Evolutionary conservation across 2,113 vertebrate genomes (phyloP).

Genomic region (Alethe diademata): DNA sequence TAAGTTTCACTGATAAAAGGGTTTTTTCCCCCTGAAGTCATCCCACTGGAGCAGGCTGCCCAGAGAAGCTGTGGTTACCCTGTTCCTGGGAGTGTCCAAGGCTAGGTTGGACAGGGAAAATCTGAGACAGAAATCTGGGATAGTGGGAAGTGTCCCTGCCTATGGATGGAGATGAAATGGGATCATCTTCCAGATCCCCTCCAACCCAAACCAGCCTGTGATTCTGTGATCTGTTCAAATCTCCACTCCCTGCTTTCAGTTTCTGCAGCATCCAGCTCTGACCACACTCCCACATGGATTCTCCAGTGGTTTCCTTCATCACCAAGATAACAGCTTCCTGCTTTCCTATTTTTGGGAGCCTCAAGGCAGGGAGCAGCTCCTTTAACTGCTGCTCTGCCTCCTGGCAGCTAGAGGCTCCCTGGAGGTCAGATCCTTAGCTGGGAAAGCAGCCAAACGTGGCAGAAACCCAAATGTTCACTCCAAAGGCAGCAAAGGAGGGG

Average conservation of each 20-base stretch:
- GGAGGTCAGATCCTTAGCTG: neutral
- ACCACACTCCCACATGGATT: neutral
- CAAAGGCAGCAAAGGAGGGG: neutral
- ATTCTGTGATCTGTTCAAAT: neutral
- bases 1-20: neutral
- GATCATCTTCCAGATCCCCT: neutral
- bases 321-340: neutral
- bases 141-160: neutral
- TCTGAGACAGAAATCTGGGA: no score
- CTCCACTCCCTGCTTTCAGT: fast-evolving
- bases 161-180: neutral
- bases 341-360: neutral
- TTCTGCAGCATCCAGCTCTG: neutral
- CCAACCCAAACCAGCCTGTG: neutral
- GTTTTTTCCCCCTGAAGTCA: neutral
- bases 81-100: neutral
- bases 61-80: neutral
- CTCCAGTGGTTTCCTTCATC: neutral
- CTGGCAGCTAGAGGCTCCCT: neutral
- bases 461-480: neutral
- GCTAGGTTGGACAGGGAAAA: neutral
- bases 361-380: neutral
- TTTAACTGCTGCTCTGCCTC: neutral
- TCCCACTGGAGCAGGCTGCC: neutral
- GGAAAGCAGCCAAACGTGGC: neutral